Conservation (phyloP, 2,888 invertebrate genomes). For the Drosophila neonasuta region DNA sequence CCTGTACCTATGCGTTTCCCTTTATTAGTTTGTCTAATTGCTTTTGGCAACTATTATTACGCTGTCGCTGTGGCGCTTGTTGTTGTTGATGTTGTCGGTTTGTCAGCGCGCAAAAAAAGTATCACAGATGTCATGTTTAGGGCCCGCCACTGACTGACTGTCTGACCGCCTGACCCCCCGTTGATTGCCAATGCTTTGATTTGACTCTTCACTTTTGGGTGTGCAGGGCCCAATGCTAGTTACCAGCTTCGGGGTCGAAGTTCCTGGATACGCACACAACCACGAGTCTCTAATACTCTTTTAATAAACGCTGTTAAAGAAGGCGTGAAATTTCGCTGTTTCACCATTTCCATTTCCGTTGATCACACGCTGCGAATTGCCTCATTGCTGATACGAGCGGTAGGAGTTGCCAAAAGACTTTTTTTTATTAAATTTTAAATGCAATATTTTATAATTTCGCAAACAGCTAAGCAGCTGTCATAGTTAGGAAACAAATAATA, state of each 20-base stretch:
- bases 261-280: slow-evolving; percentile 18
- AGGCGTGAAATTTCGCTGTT: slow-evolving; percentile 75
- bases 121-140: slow-evolving; percentile 71
- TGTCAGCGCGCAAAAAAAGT: slow-evolving; percentile 59
- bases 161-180: slow-evolving; percentile 44
- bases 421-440: slow-evolving; percentile 62
- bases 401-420: slow-evolving; percentile 21
- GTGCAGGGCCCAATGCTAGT: slow-evolving; percentile 46
- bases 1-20: slow-evolving; percentile 51
- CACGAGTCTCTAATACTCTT: slow-evolving; percentile 55
- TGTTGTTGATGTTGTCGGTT: slow-evolving; percentile 52
- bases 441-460: slow-evolving; percentile 55
- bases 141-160: slow-evolving; percentile 57
- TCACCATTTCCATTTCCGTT: slow-evolving; percentile 54
- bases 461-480: slow-evolving; percentile 41
- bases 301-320: slow-evolving; percentile 78
- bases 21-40: slow-evolving; percentile 78
- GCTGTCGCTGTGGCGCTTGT: slow-evolving; percentile 37
- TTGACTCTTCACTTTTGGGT: slow-evolving; percentile 70
- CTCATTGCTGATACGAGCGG: slow-evolving; percentile 27
- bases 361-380: slow-evolving; percentile 57
- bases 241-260: slow-evolving; percentile 33
- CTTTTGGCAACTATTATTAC: slow-evolving; percentile 75
- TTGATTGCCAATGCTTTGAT: slow-evolving; percentile 56
- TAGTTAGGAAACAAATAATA: slow-evolving; percentile 14